These are phyloP conservation scores for Bufo gargarizans DNA, from an alignment of 2,113 vertebrate species.

Conservation along the genomic window DNA sequence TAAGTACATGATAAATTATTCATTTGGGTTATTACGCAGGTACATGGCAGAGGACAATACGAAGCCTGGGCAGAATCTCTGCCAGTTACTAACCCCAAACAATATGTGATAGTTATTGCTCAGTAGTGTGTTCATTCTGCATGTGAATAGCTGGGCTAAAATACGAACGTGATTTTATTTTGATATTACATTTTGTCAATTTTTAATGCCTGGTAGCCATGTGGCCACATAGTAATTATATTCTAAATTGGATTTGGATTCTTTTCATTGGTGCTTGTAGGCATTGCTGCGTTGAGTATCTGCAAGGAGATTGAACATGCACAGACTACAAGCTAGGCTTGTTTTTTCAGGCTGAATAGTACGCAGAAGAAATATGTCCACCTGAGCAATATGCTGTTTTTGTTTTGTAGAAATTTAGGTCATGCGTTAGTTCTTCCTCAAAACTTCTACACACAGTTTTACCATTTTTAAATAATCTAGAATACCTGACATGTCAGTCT, in stretches of 20 bases:
- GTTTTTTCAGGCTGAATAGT: background rate
- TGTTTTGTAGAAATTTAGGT: background rate
- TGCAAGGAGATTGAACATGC: background rate
- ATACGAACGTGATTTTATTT: background rate
- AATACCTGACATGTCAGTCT: background rate
- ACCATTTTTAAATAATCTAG: background rate
- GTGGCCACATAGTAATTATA: background rate
- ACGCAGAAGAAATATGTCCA: background rate
- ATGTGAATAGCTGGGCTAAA: background rate
- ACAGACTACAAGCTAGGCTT: background rate
- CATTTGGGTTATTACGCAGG: constrained; percentile 31
- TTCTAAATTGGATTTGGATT: background rate
- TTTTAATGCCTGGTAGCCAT: background rate
- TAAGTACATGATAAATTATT: constrained; percentile 47
- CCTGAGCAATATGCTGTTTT: background rate
- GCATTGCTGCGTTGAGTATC: too few relatives aligned
- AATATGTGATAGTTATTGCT: background rate
- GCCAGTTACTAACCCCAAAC: background rate
- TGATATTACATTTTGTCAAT: background rate
- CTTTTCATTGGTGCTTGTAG: background rate
- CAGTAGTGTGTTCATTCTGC: background rate
- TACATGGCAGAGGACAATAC: constrained; percentile 11
- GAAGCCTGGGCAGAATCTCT: background rate
- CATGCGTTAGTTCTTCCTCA: background rate
- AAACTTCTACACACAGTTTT: background rate